Evolutionary conservation across 2,797 vertebrate species (phyloP).

Genomic region (Hephaestus fuliginosus): DNA sequence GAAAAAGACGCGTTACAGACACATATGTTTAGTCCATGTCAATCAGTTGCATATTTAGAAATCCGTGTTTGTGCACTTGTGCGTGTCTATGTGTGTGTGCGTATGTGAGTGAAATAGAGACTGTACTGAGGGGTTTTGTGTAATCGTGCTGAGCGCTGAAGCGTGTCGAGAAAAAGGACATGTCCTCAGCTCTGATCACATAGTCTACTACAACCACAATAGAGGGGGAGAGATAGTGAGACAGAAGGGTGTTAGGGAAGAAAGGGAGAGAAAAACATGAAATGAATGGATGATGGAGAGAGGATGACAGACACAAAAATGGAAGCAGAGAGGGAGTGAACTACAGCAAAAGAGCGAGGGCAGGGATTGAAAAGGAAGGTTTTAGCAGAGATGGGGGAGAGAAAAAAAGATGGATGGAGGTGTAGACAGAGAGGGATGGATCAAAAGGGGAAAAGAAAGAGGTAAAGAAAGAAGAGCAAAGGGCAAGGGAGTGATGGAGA

Average conservation of each 20-base stretch:
- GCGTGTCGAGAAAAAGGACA: conserved; percentile 83
- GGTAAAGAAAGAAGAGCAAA: conserved; percentile 51
- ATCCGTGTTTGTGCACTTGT: conserved; percentile 40
- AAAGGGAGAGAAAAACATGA: conserved; percentile 60
- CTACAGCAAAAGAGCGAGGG: conserved; percentile 25
- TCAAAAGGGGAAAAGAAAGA: conserved; percentile 35
- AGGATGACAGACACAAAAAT: conserved; percentile 42
- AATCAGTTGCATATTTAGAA: conserved; percentile 67
- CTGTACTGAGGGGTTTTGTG: conserved; percentile 80
- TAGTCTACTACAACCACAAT: conserved; percentile 74
- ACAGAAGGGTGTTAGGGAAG: conserved; percentile 58
- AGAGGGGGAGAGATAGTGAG: conserved; percentile 53
- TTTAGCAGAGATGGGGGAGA: conserved; percentile 43
- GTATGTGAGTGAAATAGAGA: conserved; percentile 44
- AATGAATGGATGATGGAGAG: conserved; percentile 67
- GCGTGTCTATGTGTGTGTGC: conserved; percentile 30
- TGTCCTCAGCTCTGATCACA: conserved; percentile 83
- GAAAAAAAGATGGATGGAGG: conserved; percentile 59
- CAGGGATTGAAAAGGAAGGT: conserved; percentile 34
- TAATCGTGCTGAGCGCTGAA: conserved; percentile 81
- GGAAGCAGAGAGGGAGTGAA: conserved; percentile 26
- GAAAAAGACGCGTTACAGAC: conserved; percentile 54
- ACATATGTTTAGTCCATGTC: conserved; percentile 63
- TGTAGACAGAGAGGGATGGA: conserved; percentile 39
- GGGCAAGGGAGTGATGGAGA: conserved; percentile 46